Evolutionary conservation across 2,888 invertebrate genomes (phyloP).

Genomic region (Eristalis tenax): DNA sequence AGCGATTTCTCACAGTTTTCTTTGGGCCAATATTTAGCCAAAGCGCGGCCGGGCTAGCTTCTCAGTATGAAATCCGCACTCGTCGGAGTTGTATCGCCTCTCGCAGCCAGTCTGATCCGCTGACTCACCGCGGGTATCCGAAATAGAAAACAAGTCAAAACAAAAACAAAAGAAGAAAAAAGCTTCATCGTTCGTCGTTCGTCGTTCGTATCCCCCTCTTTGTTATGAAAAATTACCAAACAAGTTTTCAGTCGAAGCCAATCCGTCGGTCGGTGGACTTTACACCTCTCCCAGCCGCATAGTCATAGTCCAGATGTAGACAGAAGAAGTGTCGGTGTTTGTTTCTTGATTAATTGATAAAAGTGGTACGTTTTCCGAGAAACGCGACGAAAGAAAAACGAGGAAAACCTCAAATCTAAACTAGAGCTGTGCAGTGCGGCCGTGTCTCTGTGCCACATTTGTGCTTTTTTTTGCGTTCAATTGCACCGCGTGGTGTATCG

Average conservation of each 20-base stretch:
- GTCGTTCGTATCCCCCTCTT: conserved; percentile 13
- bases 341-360: conserved; percentile 26
- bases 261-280: conserved; percentile 61
- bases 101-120: conserved; percentile 22
- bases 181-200: conserved; percentile 21
- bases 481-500: conserved; percentile 7
- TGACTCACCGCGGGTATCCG: conserved; percentile 18
- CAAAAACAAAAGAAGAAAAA: conserved; percentile 30
- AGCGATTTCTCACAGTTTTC: conserved; percentile 50
- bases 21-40: conserved; percentile 54
- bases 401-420: not conserved
- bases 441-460: not conserved
- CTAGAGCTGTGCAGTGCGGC: conserved; percentile 3
- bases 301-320: conserved; percentile 39
- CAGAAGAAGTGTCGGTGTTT: conserved; percentile 34
- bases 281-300: conserved; percentile 35
- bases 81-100: conserved; percentile 74
- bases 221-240: conserved; percentile 66
- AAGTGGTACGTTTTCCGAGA: not conserved
- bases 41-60: conserved; percentile 57
- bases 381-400: not conserved
- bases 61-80: conserved; percentile 78
- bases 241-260: conserved; percentile 59
- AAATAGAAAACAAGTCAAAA: conserved; percentile 38
- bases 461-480: not conserved